Percentiles rank a stretch among this genome's conserved stretches.
Evolutionary conservation across 2,888 invertebrate species (phyloP).

Genomic region (Scaptodrosophila latifasciaeformis): DNA sequence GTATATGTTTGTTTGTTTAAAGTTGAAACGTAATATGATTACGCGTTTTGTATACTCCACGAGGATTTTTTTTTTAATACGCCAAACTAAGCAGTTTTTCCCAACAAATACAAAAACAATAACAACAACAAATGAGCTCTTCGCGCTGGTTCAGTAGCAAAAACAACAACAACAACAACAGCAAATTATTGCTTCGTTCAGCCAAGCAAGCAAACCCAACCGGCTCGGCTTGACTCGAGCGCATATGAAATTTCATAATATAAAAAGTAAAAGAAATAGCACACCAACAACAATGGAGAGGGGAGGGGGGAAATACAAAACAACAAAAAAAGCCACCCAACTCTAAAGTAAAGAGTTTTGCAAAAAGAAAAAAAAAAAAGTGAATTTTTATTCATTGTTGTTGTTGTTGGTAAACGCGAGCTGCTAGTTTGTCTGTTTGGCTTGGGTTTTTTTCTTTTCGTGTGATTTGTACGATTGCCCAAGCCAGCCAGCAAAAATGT

Average conservation of each 20-base stretch:
- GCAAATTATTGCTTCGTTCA: background rate
- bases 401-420: background rate
- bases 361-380: background rate
- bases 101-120: slow-evolving; percentile 32
- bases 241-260: slow-evolving; percentile 46
- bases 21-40: slow-evolving; percentile 49
- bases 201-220: background rate
- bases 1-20: background rate
- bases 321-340: background rate
- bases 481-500: too few species aligned
- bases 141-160: background rate
- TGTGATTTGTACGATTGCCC: too few species aligned
- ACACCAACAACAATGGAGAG: slow-evolving; percentile 8
- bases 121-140: slow-evolving; percentile 10
- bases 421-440: too few species aligned
- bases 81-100: slow-evolving; percentile 56
- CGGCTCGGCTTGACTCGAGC: background rate
- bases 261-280: slow-evolving; percentile 33
- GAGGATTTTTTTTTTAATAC: slow-evolving; percentile 49
- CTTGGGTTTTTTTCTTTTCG: too few species aligned
- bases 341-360: too few species aligned
- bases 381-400: slow-evolving; percentile 31
- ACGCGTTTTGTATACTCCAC: slow-evolving; percentile 26
- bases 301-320: slow-evolving; percentile 37
- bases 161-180: slow-evolving; percentile 13